Evolutionary conservation across 2,797 vertebrate species (phyloP), one percentile per base, ranked within the genome.

Genomic region (Linurgus olivaceus): DNA sequence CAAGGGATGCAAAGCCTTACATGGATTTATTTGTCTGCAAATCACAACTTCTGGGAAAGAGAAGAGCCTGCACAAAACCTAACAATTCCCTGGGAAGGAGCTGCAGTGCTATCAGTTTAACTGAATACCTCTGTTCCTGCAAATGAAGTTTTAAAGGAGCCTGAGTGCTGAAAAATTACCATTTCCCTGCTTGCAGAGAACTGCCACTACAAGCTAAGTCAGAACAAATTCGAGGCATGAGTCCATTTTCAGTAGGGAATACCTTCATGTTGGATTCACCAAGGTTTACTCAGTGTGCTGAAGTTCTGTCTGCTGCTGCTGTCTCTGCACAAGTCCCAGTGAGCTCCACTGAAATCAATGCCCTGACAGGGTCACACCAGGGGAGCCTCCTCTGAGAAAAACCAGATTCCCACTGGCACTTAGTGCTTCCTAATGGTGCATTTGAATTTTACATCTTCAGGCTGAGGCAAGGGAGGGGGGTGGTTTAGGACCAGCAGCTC

Each of bases 281-380:
- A 71, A 85, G 71, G 76, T 91, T 94, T 74, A 24, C 70, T 88
- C 4, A 0, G 8, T 73, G 94, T 95, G 85, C 82, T 86, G 73
- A 77, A 65, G 61, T 61, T 75, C 91, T 79, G 44, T 82, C 90
- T 84, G 65, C 81, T 93, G 16, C 0, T 67, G 77, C 70, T 94
- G 79, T n/a, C 83, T 91, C 83, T 94, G 81, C 79, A n/a, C 84
- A 24, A 51, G 80, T 89, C 92, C 85, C 94, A 96, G 59, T 44
- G 54, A 89, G 72, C 81, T 86, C 71, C 90, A 50, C 76, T 88
- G 74, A 76, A 94, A 88, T 94, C 77, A 93, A 83, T 17, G 29
- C 40, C 66, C 80, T 48, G 88, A 57, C 62, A 92, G 90, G 76
- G 86, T 94, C 83, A 78, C 44, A 54, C 85, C 93, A 91, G 86